Base-by-base conservation (phyloP, 2,888 invertebrate species). In the Netelia fuscicornis region DNA sequence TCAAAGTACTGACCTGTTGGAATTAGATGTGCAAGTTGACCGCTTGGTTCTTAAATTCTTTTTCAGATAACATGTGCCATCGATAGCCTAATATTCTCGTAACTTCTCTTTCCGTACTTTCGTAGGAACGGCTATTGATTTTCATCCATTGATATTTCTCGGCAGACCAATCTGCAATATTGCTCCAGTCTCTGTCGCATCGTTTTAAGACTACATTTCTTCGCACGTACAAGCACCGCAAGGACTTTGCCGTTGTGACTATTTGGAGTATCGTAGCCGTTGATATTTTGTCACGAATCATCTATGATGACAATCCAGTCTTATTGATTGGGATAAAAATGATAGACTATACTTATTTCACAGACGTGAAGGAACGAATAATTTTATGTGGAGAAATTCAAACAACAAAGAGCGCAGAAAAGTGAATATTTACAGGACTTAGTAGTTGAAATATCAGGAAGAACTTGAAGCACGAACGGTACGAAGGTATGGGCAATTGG, bases 271-370 rank as follows among this genome's bases (percentile, higher is more conserved):
- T 95, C 0, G 97, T 97, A 0, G 96, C 95, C 1, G 97, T 97
- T 3, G 97, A 97, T 81, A 98, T 95, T 89, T 96, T 95, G 92
- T 98, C 97, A 8, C 97, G 95, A 37, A 97, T 94, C 88, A 96
- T 94, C 97, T 97, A 90, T 10, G 87, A 74, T 13, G 42, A 79
- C 44, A 74, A 72, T 77, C 30, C 9, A 58, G 11, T 76, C 13
- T 77, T 72, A 74, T 72, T 54, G 23, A 44, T 10, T 17, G 44
- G 1, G 2, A 30, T 17, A 42, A 52, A 58, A 20, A 20, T 20
- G 8, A 1, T 9, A 58, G 20, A 58, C 2, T 17, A n/a, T 13
- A 42, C 37, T 44, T 10, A 13, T 54, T 60, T 52, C 48, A 60
- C n/a, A 23, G 0, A 20, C 30, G 11, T 9, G 17, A 52, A 17